Base-by-base conservation (phyloP, 1,140 invertebrate species). In the Bombus haemorrhoidalis region DNA sequence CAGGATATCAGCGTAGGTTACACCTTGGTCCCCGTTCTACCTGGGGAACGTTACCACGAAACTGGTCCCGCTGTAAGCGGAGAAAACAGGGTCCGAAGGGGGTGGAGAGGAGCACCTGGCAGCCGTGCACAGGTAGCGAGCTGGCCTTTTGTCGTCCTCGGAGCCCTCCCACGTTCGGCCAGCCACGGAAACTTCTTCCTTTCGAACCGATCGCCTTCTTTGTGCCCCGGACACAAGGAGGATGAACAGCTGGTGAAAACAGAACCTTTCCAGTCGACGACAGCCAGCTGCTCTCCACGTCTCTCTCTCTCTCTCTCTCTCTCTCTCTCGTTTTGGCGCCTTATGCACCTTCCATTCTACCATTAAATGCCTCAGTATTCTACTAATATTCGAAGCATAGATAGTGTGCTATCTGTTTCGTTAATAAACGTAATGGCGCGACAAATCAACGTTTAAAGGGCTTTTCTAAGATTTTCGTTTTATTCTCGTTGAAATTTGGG, bases 131-230 rank as follows among this genome's bases (percentile, higher is more conserved):
- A 79, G 81, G 84, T 81, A 86, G 86, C 85, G 47, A 62, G 53
- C 77, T 53, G 53, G 76, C 73, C 87, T 79, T 87, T 74, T 84
- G 76, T 86, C 73, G 68, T 83, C 57, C 74, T 66, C 74, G 43
- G 13, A 25, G 80, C 74, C 87, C 87, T 88, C 87, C 87, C 87
- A 87, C 87, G 81, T 89, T 84, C 83, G 25, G 80, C 75, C 43
- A 15, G 43, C 39, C 68, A 71, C 53, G 59, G n/a, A 77, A 84
- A 85, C 62, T 85, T 82, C 71, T 82, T 78, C 77, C 79, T 43
- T 69, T 81, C 78, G 83, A 73, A 62, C 43, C 75, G 83, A 85
- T 85, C 83, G 76, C 39, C 22, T 53, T 71, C 43, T 81, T 85
- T 85, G 78, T 86, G 72, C 71, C 53, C 13, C 13, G 37, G 22